Conservation (phyloP, 2,888 invertebrate genomes). For the Chalcis sispes region DNA sequence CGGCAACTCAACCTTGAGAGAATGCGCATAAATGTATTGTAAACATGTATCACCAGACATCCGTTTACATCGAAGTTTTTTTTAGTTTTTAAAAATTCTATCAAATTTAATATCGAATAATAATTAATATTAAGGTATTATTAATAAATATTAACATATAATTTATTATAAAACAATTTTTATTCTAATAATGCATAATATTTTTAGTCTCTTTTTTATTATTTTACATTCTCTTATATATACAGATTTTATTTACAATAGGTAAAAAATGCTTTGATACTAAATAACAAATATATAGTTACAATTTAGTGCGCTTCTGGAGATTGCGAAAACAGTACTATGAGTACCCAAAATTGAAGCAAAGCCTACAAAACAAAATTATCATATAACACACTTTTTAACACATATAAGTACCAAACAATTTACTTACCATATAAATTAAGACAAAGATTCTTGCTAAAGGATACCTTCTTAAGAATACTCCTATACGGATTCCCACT, state of each 20-base stretch:
- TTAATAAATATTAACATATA: no score
- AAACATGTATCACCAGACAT: no score
- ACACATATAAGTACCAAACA: constrained; percentile 16
- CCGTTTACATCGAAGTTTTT: no score
- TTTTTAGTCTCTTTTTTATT: no score
- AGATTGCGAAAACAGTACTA: constrained; percentile 72
- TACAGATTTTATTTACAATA: constrained; percentile 38
- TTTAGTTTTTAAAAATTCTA: no score
- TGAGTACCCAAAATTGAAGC: constrained; percentile 73
- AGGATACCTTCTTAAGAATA: constrained; percentile 89
- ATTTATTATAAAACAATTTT: no score
- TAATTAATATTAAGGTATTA: no score
- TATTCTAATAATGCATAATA: no score
- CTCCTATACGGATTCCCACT: constrained; percentile 86
- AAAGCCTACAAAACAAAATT: constrained; percentile 65
- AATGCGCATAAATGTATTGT: no score
- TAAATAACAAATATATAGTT: constrained; percentile 1
- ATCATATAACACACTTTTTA: constrained; percentile 7
- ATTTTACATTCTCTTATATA: constrained; percentile 5
- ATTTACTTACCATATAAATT: constrained; percentile 84
- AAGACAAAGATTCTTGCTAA: constrained; percentile 89
- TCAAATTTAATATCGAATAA: no score
- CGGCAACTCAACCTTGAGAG: no score
- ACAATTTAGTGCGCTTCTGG: constrained; percentile 70
- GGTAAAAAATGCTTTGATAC: constrained; percentile 14